Percentiles rank a stretch among this genome's conserved stretches.
Evolutionary conservation across 37 sponge, comb jelly and placozoan species (phyloP).

Genomic region (Tethya wilhelma): DNA sequence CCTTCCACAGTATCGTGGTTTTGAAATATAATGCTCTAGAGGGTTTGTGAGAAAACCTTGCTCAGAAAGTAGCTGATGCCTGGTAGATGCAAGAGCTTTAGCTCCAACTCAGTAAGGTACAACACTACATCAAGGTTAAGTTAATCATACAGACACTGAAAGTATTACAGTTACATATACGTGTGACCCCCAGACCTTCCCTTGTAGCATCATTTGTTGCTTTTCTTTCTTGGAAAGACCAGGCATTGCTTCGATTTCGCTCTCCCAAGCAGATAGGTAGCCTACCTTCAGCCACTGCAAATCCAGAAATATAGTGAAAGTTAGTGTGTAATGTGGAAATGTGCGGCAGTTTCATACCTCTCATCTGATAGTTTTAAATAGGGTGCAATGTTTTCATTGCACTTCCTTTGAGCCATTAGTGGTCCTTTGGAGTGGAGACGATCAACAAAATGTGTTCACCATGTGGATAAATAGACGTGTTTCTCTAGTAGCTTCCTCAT

Average conservation of each 20-base stretch:
- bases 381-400: neutral
- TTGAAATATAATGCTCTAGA: slow-evolving; percentile 40
- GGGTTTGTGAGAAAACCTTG: slow-evolving; percentile 48
- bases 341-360: neutral
- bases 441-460: too few relatives aligned
- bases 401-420: neutral
- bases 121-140: neutral
- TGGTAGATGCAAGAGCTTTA: neutral
- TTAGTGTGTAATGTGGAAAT: neutral
- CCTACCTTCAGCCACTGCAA: neutral
- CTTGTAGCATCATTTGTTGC: neutral
- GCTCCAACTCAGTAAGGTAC: slow-evolving; percentile 2
- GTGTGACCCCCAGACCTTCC: neutral
- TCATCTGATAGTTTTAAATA: slow-evolving; percentile 1
- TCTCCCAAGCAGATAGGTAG: neutral
- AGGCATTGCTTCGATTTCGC: neutral
- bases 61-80: slow-evolving; percentile 17
- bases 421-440: neutral
- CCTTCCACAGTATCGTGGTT: slow-evolving; percentile 38
- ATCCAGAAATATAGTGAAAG: neutral
- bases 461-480: neutral
- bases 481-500: neutral
- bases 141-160: too few relatives aligned
- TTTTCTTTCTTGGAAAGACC: neutral
- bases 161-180: too few relatives aligned